These are phyloP conservation scores for Corythornis madagascariensis DNA, from an alignment of 2,113 vertebrate species.

Conservation along the genomic window DNA sequence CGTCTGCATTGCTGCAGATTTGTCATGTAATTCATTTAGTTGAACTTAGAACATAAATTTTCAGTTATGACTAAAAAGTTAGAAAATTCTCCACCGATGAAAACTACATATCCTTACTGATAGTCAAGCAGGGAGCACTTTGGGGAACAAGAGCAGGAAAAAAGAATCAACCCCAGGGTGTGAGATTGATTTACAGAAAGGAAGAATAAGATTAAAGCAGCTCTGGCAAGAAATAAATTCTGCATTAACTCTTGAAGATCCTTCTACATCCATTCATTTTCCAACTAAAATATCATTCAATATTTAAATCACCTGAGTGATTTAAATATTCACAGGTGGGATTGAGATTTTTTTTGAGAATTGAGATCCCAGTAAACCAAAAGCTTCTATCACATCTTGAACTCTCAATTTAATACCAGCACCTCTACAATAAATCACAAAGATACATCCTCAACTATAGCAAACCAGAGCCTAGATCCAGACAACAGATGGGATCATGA, in stretches of 20 bases:
- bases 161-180: not conserved
- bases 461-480: not conserved
- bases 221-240: not conserved
- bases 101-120: not conserved
- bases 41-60: conserved; percentile 59
- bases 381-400: not conserved
- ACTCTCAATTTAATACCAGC: not conserved
- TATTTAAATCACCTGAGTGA: not conserved
- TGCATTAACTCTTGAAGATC: not conserved
- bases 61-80: conserved; percentile 51
- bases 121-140: not conserved
- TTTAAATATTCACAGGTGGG: too few relatives aligned
- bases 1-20: conserved; percentile 48
- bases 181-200: not conserved
- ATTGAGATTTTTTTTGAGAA: not conserved
- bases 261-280: not conserved
- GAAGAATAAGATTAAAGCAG: not conserved
- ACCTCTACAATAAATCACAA: not conserved
- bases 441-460: not conserved
- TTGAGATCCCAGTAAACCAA: not conserved
- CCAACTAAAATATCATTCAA: not conserved
- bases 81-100: conserved; percentile 7
- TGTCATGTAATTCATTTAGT: conserved; percentile 31
- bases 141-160: not conserved
- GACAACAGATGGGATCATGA: not conserved